Base-by-base conservation (phyloP, 2,888 invertebrate species). In the Lathronympha strigana region DNA sequence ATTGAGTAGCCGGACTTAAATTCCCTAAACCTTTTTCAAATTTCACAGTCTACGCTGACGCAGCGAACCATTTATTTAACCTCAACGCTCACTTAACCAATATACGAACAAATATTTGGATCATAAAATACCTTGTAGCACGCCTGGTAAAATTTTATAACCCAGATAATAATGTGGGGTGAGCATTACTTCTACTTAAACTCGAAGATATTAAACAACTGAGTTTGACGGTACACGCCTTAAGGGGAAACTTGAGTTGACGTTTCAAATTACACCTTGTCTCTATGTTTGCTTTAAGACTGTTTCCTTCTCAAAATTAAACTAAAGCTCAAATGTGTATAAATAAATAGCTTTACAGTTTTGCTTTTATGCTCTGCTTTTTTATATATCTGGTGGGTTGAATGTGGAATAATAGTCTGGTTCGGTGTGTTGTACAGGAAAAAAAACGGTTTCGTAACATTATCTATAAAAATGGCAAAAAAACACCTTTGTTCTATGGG, bases 61-160 rank as follows among this genome's bases (percentile, higher is more conserved):
- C 23, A 47, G n/a, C n/a, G n/a, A 45, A 50, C 50, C 23, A 8
- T 4, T 13, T n/a, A 17, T 40, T 43, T 4, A 25, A 53, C 53
- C 61, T 15, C 15, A 21, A 31, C 19, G 61, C 28, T 28, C 50
- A 31, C 28, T 25, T 47, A 54, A 36, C 54, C 54, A 47, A 54
- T 61, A 61, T 19, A 38, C 36, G 36, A 28, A 55, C 47, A 47
- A 54, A 49, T 40, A 55, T 47, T 38, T 28, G 23, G 15, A 11
- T 38, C 28, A n/a, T 40, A 49, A 49, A 63, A 49, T 13, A 15
- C 40, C 38, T 15, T 53, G 53, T 31, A 49, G 55, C 47, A 38
- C 31, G 53, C 38, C 36, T 40, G 25, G 47, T 67, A 25, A 23
- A 43, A 68, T 72, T 71, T 72, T 72, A 73, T 73, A 72, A 70